These are phyloP conservation scores for Oeneis ivallda DNA, from an alignment of 2,888 invertebrate species.

Conservation along the genomic window DNA sequence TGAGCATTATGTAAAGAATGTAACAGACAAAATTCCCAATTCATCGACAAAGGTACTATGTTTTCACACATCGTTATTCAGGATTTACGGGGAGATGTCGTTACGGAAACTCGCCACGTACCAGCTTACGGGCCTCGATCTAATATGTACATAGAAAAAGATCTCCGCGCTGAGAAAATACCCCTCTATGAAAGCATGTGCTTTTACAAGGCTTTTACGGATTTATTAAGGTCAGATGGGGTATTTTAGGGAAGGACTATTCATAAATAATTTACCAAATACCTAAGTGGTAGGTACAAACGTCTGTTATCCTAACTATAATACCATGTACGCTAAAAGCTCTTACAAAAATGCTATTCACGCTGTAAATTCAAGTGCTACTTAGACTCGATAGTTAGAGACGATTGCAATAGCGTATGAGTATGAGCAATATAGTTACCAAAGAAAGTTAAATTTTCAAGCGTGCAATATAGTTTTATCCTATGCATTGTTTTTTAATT, in stretches of 20 bases:
- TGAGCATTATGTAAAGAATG: slow-evolving; percentile 39
- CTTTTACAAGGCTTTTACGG: slow-evolving; percentile 58
- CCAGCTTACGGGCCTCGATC: slow-evolving; percentile 58
- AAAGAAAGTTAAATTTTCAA: slow-evolving; percentile 1
- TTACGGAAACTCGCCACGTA: slow-evolving; percentile 63
- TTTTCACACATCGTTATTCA: slow-evolving; percentile 57
- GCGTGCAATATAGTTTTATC: slow-evolving; percentile 5
- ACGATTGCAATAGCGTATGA: no score
- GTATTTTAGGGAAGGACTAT: slow-evolving; percentile 62
- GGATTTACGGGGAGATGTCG: slow-evolving; percentile 61
- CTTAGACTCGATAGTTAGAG: not conserved
- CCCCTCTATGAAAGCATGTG: slow-evolving; percentile 58
- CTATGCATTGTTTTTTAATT: no score
- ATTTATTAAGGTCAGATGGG: slow-evolving; percentile 58
- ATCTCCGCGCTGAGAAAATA: slow-evolving; percentile 57
- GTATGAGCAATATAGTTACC: no score
- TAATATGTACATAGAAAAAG: slow-evolving; percentile 75
- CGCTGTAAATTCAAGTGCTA: slow-evolving; percentile 22
- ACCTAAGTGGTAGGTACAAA: slow-evolving; percentile 49
- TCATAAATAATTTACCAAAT: slow-evolving; percentile 74
- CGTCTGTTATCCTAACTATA: slow-evolving; percentile 59
- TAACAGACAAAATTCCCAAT: slow-evolving; percentile 34
- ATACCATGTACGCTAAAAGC: slow-evolving; percentile 56
- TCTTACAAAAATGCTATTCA: slow-evolving; percentile 47
- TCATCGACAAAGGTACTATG: slow-evolving; percentile 38